Conservation (phyloP, 1,140 invertebrate species). For the Liolophura sinensis region DNA sequence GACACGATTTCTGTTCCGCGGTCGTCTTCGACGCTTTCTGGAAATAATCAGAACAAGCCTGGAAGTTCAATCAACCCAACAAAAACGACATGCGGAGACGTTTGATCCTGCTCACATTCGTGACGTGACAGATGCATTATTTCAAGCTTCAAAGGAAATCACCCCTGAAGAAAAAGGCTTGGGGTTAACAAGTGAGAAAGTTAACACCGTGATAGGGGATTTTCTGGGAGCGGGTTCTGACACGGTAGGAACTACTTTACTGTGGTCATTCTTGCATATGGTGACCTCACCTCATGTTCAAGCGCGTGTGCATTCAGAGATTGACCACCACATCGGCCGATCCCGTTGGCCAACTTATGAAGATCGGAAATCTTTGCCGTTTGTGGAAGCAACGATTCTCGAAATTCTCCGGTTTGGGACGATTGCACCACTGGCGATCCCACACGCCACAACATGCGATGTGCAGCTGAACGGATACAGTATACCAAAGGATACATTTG, state of each 20-base stretch:
- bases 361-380: constrained; percentile 15
- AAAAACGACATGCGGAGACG: constrained; percentile 3
- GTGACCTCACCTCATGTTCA: constrained; percentile 16
- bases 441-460: constrained; percentile 33
- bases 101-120: constrained; percentile 11
- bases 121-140: constrained; percentile 15
- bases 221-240: not conserved
- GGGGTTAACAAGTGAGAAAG: not conserved
- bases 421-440: constrained; percentile 52
- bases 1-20: constrained; percentile 12
- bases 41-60: not conserved
- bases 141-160: constrained; percentile 6
- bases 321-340: constrained; percentile 12
- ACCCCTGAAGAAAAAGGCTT: not conserved
- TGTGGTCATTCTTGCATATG: constrained; percentile 22
- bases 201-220: not conserved
- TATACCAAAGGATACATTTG: constrained; percentile 46
- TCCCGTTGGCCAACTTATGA: constrained; percentile 2
- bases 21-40: constrained; percentile 8
- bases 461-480: constrained; percentile 42
- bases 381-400: constrained; percentile 17
- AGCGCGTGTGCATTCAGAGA: constrained; percentile 14
- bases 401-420: constrained; percentile 11
- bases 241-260: not conserved
- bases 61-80: no score